Base-by-base conservation (phyloP, 2,888 invertebrate species). In the Leucania comma region DNA sequence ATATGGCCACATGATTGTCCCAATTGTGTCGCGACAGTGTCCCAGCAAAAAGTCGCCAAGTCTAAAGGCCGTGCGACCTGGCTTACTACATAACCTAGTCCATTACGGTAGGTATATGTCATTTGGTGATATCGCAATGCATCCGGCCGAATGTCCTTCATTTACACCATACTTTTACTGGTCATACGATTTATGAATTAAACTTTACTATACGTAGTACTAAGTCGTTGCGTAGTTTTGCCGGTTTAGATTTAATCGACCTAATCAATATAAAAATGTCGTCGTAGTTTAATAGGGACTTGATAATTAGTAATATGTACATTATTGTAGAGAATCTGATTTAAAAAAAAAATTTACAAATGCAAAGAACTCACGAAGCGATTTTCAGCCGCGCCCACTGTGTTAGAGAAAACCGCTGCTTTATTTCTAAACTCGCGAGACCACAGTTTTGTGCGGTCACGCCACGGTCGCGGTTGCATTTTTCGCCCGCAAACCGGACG, bases 81-180 rank as follows among this genome's bases (percentile, higher is more conserved):
- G 10, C 53, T 46, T 24, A 53, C 32, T 75, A 38, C 56, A 74
- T 68, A 68, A 68, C 75, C 71, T 26, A 80, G 57, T 59, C 48
- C 62, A 65, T 54, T 67, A 58, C 62, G 42, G 62, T 42, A 42
- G 42, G 42, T 76, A 68, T 56, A 72, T 68, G 56, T 51, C 80
- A 80, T 68, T 76, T 54, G 60, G 62, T 67, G 58, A 68, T 88
- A 79, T 86, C 78, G 89, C 88, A 87, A 86, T 73, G 68, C 83
- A 88, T 90, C 90, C 90, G 90, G 86, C 78, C 84, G 66, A 51
- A 62, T 77, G 90, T 87, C 90, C 90, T 90, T 90, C 89, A 85
- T 86, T 86, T 82, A 88, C 82, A 76, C 72, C 70, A 80, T 63
- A 90, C 90, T 88, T 88, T 90, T 89, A 89, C 89, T 86, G 83